A percentile compares a stretch with the other conserved stretches of the same genome.
phyloP scores from a whole-genome alignment of 2,888 invertebrate species.

The Auanema sp. region DNA sequence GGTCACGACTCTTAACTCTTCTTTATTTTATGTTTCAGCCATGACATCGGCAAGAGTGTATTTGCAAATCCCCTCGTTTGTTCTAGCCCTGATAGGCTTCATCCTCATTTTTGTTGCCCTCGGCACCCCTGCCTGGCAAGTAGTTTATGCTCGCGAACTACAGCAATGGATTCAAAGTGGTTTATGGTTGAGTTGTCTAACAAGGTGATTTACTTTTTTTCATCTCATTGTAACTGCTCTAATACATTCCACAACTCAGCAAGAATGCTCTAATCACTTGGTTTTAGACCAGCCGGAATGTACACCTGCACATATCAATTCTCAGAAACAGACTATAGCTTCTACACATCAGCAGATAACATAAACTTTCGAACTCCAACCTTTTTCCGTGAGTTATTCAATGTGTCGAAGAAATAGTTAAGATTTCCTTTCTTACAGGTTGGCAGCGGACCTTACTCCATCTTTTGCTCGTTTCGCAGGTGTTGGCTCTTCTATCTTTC shows the following conservation, averaged over 20 bases:
- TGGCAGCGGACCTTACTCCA: slow-evolving; percentile 60
- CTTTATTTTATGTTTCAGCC: background rate
- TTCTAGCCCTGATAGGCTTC: slow-evolving; percentile 49
- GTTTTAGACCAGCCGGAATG: slow-evolving; percentile 56
- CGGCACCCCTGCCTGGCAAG: slow-evolving; percentile 54
- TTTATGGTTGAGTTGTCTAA: slow-evolving; percentile 60
- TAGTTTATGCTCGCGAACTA: slow-evolving; percentile 53
- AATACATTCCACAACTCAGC: too few species aligned
- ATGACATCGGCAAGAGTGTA: slow-evolving; percentile 17
- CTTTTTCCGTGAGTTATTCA: slow-evolving; percentile 50
- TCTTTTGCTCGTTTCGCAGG: slow-evolving; percentile 52
- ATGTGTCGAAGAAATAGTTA: too few species aligned
- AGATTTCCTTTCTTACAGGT: slow-evolving; percentile 44
- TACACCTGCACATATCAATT: slow-evolving; percentile 63
- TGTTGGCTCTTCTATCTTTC: slow-evolving; percentile 50
- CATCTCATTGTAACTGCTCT: too few species aligned
- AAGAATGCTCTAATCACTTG: too few species aligned
- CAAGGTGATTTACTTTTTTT: slow-evolving; percentile 33
- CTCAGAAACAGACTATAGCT: slow-evolving; percentile 54
- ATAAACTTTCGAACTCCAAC: slow-evolving; percentile 56
- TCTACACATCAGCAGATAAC: slow-evolving; percentile 56
- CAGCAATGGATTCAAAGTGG: slow-evolving; percentile 62
- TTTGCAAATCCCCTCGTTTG: slow-evolving; percentile 45
- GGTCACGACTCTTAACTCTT: background rate
- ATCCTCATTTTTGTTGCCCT: slow-evolving; percentile 48